Evolutionary conservation across 2,113 vertebrate genomes (phyloP).

Genomic region (Candoia aspera): DNA sequence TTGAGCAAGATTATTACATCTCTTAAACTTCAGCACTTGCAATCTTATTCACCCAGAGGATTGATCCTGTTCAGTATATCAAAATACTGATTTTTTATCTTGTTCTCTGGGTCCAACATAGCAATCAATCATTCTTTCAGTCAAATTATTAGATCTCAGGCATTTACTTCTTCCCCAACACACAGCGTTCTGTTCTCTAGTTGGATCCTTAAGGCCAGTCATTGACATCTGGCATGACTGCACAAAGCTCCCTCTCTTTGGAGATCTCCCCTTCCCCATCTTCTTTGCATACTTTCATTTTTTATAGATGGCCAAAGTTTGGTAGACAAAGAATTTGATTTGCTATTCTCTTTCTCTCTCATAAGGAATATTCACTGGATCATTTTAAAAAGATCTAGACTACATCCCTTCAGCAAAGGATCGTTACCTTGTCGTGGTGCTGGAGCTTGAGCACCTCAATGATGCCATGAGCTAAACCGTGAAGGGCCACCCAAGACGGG

Average conservation of each 20-base stretch:
- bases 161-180: neutral
- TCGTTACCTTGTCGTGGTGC: too few relatives aligned
- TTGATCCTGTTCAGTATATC: slow-evolving; percentile 23
- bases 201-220: slow-evolving; percentile 25
- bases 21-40: neutral
- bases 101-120: neutral
- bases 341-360: neutral
- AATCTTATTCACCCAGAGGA: neutral
- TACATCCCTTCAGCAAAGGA: too few relatives aligned
- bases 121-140: slow-evolving; percentile 2
- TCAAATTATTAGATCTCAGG: slow-evolving; percentile 3
- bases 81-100: slow-evolving; percentile 11
- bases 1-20: neutral
- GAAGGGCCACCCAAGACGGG: too few relatives aligned
- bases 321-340: neutral
- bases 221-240: neutral
- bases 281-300: neutral
- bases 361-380: slow-evolving; percentile 41
- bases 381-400: slow-evolving; percentile 31
- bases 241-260: neutral
- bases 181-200: slow-evolving; percentile 10
- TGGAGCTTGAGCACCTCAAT: too few relatives aligned
- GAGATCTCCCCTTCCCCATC: neutral
- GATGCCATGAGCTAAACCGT: too few relatives aligned
- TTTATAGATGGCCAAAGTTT: neutral